A percentile compares a stretch with the other conserved stretches of the same genome.
Evolutionary conservation across 2,113 vertebrate species (phyloP).

Genomic region (Platycercus adscitus): DNA sequence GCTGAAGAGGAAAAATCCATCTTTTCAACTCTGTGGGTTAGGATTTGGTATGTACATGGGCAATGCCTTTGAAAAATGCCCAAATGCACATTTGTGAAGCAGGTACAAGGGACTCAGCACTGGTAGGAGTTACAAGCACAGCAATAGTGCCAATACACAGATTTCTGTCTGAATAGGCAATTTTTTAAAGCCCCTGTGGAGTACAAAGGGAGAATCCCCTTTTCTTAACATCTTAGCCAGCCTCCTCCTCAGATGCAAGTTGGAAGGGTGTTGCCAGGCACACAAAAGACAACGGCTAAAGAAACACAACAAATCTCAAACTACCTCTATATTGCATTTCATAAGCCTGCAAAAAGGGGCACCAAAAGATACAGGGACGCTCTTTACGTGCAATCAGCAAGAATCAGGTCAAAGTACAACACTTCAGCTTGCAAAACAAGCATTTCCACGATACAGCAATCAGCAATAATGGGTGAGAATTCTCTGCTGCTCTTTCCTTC

Average conservation of each 20-base stretch:
- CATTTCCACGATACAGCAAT: conserved; percentile 13
- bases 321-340: background rate
- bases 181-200: background rate
- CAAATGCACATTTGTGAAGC: background rate
- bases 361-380: background rate
- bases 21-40: background rate
- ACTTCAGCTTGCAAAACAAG: conserved; percentile 19
- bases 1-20: background rate
- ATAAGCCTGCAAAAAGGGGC: background rate
- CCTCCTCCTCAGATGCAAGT: background rate
- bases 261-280: background rate
- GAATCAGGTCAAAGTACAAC: conserved; percentile 61
- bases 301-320: background rate
- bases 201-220: background rate
- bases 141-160: background rate
- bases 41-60: background rate
- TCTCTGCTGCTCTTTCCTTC: conserved; percentile 12
- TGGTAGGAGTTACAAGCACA: background rate
- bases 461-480: conserved; percentile 36
- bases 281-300: background rate
- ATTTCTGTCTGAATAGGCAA: background rate
- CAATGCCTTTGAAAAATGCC: background rate
- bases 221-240: background rate
- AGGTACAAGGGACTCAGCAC: background rate
- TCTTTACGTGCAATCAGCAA: background rate